Evolutionary conservation across 2,888 invertebrate species (phyloP), one percentile per base, ranked within the genome.

Genomic region (Sylvicola cinctus): DNA sequence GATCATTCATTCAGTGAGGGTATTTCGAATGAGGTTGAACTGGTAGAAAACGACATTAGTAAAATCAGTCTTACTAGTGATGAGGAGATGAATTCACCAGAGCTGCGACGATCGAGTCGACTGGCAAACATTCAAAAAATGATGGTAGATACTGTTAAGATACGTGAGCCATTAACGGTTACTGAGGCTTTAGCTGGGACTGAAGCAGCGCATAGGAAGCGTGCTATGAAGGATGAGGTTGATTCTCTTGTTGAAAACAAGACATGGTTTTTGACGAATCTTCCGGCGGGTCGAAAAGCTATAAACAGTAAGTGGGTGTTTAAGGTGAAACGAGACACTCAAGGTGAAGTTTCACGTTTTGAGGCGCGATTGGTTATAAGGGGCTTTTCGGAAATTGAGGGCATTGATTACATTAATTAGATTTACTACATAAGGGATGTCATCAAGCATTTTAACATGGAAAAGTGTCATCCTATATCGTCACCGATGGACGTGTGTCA

Each of bases 201-300:
- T 8, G 36, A 37, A 30, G 32, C 26, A 28, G 33, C 16, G 8
- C 15, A 39, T 15, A 45, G 44, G 46, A 33, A 39, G 16, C 26
- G 31, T 28, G 47, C 45, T 8, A 44, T 48, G 41, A 31, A 44
- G 17, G 36, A 39, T 32, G 46, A 48, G 35, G 43, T 43, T 16
- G 31, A 13, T 15, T 43, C 42, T 12, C 31, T 44, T 10, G 36
- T 39, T 12, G 38, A 42, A 23, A 43, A 42, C 31, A 14, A 37
- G 7, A 40, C 43, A 11, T 42, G 45, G 44, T 34, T 27, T n/a
- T 27, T 42, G n/a, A 30, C 32, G 6, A 38, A 40, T 14, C 30
- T 44, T 17, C 44, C 46, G 20, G 32, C 34, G 6, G 37, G 35
- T 6, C 31, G 40, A 31, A 44, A 42, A 29, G 34, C 42, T 28